Base-by-base conservation (phyloP, 2,113 vertebrate species). In the Mastomys coucha region DNA sequence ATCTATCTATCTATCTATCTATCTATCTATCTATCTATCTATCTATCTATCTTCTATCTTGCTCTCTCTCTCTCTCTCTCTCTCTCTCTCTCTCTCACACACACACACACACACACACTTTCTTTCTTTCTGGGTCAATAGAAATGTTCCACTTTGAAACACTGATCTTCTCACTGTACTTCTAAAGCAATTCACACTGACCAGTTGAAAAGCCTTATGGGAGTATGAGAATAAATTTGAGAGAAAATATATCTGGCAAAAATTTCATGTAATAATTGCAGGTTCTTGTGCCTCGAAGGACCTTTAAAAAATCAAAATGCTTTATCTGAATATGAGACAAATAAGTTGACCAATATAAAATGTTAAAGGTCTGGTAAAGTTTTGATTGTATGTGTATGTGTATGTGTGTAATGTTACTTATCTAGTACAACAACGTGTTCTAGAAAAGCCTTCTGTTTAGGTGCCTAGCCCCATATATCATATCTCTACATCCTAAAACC, bases 141-240 rank as follows among this genome's bases (percentile, higher is more conserved):
- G 17, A 69, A 86, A 86, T 86, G 63, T 16, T 36, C 82, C 96
- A 95, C 96, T 96, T 85, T 94, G 26, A 89, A 97, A 97, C 88
- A 75, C 1, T 94, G 63, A 26, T 12, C 89, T 96, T 96, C 91
- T 42, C 73, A 69, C 60, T 94, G 51, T 87, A 56, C 67, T 45
- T 92, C 95, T 92, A 58, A 96, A 94, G 96, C 72, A 75, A 2
- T 67, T 73, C 96, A 65, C 49, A 93, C 5, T 65, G 69, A 89
- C 49, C 63, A 93, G 31, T 1, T 87, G 45, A 90, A 49, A 93
- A 93, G n/a, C 42, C 33, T 73, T 63, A 80, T 82, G 33, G n/a
- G 80, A 73, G 51, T 51, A 39, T 91, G 65, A 89, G 11, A 65
- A 51, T 91, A 36, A 80, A 65, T 72, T 65, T 75, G 56, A 80